phyloP scores from a whole-genome alignment of 2,888 invertebrate species.

The Cheilosia grossa region DNA sequence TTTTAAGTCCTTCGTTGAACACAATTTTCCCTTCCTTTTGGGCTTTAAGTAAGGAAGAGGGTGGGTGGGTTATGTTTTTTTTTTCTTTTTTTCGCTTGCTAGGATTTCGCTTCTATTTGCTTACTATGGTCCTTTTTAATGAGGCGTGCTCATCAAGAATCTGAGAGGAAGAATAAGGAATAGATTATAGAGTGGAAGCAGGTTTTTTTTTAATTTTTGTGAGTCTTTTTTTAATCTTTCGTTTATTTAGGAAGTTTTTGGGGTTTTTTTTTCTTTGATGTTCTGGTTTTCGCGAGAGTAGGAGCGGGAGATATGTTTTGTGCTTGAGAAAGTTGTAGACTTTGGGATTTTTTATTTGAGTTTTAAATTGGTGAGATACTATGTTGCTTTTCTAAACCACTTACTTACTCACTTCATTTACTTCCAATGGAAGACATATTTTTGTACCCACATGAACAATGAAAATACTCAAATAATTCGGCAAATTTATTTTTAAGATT shows the following conservation, averaged over 20 bases:
- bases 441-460: too few relatives aligned
- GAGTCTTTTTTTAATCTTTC: constrained; percentile 56
- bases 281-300: not conserved
- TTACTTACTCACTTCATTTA: too few relatives aligned
- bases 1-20: constrained; percentile 71
- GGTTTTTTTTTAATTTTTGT: constrained; percentile 40
- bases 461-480: too few relatives aligned
- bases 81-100: constrained; percentile 25
- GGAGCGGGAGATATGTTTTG: too few relatives aligned
- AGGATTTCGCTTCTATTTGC: constrained; percentile 66
- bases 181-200: constrained; percentile 64
- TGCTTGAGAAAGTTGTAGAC: too few relatives aligned
- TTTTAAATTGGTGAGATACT: too few relatives aligned
- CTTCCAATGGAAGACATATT: too few relatives aligned
- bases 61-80: constrained; percentile 1
- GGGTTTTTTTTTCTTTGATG: constrained; percentile 42
- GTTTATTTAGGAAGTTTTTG: constrained; percentile 38
- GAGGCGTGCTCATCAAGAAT: constrained; percentile 72
- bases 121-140: constrained; percentile 73
- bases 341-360: too few relatives aligned
- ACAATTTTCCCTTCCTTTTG: constrained; percentile 61
- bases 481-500: too few relatives aligned
- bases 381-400: too few relatives aligned
- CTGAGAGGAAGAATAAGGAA: constrained; percentile 52
- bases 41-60: not conserved